A percentile compares a stretch with the other conserved stretches of the same genome.
phyloP scores from a whole-genome alignment of 2,797 vertebrate species.

The Tapera naevia region DNA sequence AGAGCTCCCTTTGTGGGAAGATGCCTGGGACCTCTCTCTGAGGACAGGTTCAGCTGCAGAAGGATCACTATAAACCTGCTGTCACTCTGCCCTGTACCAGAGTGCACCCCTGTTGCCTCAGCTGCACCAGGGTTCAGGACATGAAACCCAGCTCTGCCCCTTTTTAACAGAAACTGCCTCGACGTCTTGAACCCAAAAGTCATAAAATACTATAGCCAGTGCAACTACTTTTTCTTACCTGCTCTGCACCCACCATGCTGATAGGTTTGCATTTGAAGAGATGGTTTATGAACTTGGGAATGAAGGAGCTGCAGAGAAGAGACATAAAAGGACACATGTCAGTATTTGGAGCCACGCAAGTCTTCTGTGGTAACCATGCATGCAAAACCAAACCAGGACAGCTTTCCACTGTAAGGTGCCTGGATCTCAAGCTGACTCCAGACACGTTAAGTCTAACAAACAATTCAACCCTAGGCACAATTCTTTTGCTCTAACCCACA shows the following conservation, averaged over 20 bases:
- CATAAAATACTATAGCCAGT: not conserved
- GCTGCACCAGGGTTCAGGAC: not conserved
- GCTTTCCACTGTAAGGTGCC: not conserved
- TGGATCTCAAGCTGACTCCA: not conserved
- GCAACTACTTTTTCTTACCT: conserved; percentile 79
- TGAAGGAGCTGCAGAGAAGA: conserved; percentile 88
- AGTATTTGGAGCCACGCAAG: not conserved
- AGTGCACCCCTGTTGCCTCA: not conserved
- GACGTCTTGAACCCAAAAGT: not conserved
- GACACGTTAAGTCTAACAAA: not conserved
- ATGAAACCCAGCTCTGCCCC: not conserved
- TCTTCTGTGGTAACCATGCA: not conserved
- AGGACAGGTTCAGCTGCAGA: not conserved
- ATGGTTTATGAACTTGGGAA: conserved; percentile 99
- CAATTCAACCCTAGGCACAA: not conserved
- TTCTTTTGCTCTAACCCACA: not conserved
- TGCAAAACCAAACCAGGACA: not conserved
- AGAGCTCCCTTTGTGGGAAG: not conserved
- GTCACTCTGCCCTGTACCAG: not conserved
- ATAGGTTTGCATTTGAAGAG: conserved; percentile 98
- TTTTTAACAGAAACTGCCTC: not conserved
- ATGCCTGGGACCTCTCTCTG: not conserved
- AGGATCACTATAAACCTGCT: not conserved
- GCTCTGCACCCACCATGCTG: conserved; percentile 98
- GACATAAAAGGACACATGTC: not conserved